Conservation (phyloP, 2,888 invertebrate genomes). For the Synergus gifuensis region DNA sequence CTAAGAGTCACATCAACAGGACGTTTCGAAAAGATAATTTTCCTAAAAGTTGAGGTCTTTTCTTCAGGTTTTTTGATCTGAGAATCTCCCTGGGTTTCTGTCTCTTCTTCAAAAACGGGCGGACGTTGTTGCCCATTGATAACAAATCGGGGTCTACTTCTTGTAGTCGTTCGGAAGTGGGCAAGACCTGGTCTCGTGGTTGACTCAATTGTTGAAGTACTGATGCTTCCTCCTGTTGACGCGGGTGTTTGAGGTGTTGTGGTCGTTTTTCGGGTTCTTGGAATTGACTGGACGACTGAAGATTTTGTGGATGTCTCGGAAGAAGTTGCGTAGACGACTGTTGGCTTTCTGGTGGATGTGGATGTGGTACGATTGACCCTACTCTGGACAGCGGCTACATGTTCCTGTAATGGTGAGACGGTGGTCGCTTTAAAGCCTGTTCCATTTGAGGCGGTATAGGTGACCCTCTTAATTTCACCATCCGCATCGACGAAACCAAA, state of each 20-base stretch:
- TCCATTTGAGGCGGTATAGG: conserved; percentile 83
- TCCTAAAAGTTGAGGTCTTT: conserved; percentile 62
- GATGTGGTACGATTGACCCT: conserved; percentile 76
- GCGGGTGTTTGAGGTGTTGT: conserved; percentile 66
- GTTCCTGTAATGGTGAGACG: conserved; percentile 77
- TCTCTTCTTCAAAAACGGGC: conserved; percentile 64
- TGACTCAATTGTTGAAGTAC: conserved; percentile 73
- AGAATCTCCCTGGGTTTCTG: conserved; percentile 67
- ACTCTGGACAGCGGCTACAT: conserved; percentile 74
- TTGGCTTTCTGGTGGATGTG: conserved; percentile 79
- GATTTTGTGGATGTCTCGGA: conserved; percentile 81
- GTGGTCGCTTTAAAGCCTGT: conserved; percentile 78
- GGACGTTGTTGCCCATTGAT: conserved; percentile 73
- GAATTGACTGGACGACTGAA: conserved; percentile 84
- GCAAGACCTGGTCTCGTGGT: conserved; percentile 69
- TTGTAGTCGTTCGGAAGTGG: conserved; percentile 65
- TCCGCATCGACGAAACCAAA: conserved; percentile 89
- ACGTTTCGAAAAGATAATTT: conserved; percentile 70
- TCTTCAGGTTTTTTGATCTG: conserved; percentile 72
- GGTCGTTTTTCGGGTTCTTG: conserved; percentile 79
- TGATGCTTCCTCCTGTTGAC: conserved; percentile 65
- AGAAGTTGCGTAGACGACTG: conserved; percentile 74
- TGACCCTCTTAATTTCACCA: conserved; percentile 89
- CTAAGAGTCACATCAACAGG: conserved; percentile 72
- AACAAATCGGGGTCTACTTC: conserved; percentile 68